These are phyloP conservation scores for Macaca fascicularis DNA, from an alignment of 2,113 vertebrate species.

Conservation along the genomic window T2T-MFA8v1.1 NC_088375.1:221304501-221305000, in stretches of 20 bases:
- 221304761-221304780: not conserved
- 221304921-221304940: not conserved
- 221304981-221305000: not conserved
- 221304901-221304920: not conserved
- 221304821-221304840: not conserved
- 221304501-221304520: not conserved
- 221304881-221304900: not conserved
- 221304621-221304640: not conserved
- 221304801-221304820: not conserved
- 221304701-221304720: slow-evolving; percentile 24
- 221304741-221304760: not conserved
- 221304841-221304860: not conserved
- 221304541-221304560: not conserved
- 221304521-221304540: accelerated
- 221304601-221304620: not conserved
- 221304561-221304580: not conserved
- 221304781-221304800: not conserved
- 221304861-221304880: not conserved
- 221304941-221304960: not conserved
- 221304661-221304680: slow-evolving; percentile 31
- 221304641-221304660: slow-evolving; percentile 40
- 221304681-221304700: slow-evolving; percentile 39
- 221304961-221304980: not conserved
- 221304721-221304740: not conserved
- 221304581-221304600: not conserved